These are phyloP conservation scores for Epistrophella euchroma DNA, from an alignment of 2,888 invertebrate genomes.

Conservation along the genomic window DNA sequence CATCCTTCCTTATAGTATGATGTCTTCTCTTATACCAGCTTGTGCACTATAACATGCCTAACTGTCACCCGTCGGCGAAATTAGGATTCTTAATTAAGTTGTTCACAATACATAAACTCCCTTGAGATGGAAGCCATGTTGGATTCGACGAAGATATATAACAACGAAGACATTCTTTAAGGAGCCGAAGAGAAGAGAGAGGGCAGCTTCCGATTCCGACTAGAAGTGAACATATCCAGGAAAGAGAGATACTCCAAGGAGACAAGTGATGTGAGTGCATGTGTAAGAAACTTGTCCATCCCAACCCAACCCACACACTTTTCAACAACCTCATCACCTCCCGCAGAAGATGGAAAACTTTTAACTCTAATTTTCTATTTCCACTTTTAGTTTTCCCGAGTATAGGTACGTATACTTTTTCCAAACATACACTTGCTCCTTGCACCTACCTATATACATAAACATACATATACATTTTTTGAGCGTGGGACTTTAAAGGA, in stretches of 20 bases:
- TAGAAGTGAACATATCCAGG: constrained; percentile 6
- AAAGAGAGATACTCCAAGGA: not conserved
- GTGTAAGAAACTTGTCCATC: constrained; percentile 70
- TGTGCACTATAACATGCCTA: constrained; percentile 65
- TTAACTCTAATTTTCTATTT: constrained; percentile 76
- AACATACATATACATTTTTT: not conserved
- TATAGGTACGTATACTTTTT: constrained; percentile 5
- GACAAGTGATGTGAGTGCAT: constrained; percentile 53
- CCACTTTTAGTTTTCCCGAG: constrained; percentile 67
- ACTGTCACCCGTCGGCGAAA: constrained; percentile 77
- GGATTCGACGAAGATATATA: constrained; percentile 29
- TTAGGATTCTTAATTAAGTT: constrained; percentile 77
- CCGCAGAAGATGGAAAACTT: constrained; percentile 69
- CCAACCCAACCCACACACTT: constrained; percentile 39
- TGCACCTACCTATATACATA: not conserved
- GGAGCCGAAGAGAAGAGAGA: constrained; percentile 29
- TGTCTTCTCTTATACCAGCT: not conserved
- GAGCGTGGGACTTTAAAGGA: not conserved
- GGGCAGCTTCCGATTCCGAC: constrained; percentile 25
- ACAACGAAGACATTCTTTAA: constrained; percentile 32
- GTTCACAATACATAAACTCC: constrained; percentile 76
- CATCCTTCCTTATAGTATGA: constrained; percentile 9
- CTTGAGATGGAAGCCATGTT: constrained; percentile 71
- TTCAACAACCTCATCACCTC: not conserved
- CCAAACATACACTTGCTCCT: constrained; percentile 18